Percentiles rank a stretch among this genome's conserved stretches.
Conservation (phyloP, 2,888 invertebrate genomes). For the Anagyrus pseudococci region DNA sequence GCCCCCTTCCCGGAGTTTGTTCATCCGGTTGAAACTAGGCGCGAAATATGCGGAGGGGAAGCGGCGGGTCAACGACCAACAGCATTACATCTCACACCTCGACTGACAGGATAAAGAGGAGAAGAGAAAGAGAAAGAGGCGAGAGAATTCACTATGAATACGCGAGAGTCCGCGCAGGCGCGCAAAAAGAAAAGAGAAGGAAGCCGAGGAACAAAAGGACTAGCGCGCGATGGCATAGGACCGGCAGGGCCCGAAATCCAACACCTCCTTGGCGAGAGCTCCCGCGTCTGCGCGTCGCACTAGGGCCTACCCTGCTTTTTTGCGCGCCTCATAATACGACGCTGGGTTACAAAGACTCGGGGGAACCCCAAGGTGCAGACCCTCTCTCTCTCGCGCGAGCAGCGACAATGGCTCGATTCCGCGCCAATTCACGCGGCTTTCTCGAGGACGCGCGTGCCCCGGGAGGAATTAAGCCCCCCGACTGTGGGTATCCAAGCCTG, state of each 20-base stretch:
- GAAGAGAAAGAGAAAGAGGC: background rate
- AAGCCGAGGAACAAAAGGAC: background rate
- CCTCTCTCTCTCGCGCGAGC: background rate
- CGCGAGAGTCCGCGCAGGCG: background rate
- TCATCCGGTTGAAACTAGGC: background rate
- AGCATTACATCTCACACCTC: conserved; percentile 26
- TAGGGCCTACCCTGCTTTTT: background rate
- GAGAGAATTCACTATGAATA: too few relatives aligned
- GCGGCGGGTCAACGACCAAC: conserved; percentile 3
- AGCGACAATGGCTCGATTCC: background rate
- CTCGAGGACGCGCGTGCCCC: too few relatives aligned
- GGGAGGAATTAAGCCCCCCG: too few relatives aligned
- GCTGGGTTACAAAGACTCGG: too few relatives aligned
- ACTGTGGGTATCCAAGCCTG: too few relatives aligned
- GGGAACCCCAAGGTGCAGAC: background rate
- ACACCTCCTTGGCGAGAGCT: conserved; percentile 46
- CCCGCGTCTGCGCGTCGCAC: conserved; percentile 3
- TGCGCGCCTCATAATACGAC: background rate
- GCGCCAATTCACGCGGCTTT: too few relatives aligned
- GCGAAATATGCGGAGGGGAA: background rate
- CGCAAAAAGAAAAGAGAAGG: background rate
- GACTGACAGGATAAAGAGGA: background rate
- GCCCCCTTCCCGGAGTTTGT: background rate
- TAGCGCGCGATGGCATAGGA: conserved; percentile 30
- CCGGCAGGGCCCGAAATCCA: conserved; percentile 56